Evolutionary conservation across 2,888 invertebrate genomes (phyloP).

Genomic region (Macaria liturata): DNA sequence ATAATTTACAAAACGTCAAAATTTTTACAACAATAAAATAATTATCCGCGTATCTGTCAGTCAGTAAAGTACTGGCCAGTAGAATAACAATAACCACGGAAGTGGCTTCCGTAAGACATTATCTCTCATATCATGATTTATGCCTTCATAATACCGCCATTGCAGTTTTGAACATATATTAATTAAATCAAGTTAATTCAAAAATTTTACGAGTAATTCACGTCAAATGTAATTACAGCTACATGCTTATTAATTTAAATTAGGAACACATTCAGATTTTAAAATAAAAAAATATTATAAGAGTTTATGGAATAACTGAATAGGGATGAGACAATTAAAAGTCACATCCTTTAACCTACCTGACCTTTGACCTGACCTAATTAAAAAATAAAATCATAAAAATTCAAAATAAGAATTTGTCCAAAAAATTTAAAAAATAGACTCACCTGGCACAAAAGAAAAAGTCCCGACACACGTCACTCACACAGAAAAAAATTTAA

Average conservation of each 20-base stretch:
- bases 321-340: too few relatives aligned
- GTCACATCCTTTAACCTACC: not conserved
- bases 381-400: conserved; percentile 11
- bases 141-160: conserved; percentile 2
- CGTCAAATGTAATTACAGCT: too few relatives aligned
- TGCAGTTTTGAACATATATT: too few relatives aligned
- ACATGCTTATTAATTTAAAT: too few relatives aligned
- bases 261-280: too few relatives aligned
- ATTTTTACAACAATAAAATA: too few relatives aligned
- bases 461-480: conserved; percentile 68
- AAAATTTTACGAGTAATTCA: not conserved
- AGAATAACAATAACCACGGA: conserved; percentile 19
- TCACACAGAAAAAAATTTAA: conserved; percentile 51
- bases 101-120: conserved; percentile 29
- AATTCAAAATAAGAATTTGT: conserved; percentile 2
- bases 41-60: too few relatives aligned
- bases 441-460: conserved; percentile 67
- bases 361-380: conserved; percentile 10
- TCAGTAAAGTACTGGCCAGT: too few relatives aligned
- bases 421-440: conserved; percentile 30
- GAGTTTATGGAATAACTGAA: too few relatives aligned
- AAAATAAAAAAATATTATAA: conserved; percentile 3
- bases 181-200: not conserved
- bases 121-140: conserved; percentile 16
- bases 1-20: too few relatives aligned